Percentiles rank a stretch among this genome's conserved stretches.
Conservation (phyloP, 2,113 vertebrate genomes). For the Phaethornis superciliosus region DNA sequence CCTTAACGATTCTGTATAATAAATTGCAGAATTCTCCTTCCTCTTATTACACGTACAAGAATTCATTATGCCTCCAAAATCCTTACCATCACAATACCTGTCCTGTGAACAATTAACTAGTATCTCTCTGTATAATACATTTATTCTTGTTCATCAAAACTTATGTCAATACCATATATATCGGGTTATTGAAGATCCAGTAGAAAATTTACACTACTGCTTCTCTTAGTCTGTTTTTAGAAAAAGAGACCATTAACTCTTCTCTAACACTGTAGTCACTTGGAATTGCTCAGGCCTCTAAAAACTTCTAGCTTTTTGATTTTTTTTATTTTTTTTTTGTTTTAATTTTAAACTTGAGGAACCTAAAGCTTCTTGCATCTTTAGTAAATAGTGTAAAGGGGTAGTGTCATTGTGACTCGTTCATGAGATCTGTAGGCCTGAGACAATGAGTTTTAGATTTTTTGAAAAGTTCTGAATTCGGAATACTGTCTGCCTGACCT, state of each 20-base stretch:
- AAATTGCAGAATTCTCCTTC: neutral
- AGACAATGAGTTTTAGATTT: neutral
- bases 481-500: neutral
- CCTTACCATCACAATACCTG: neutral
- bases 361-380: neutral
- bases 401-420: neutral
- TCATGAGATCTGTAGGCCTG: neutral
- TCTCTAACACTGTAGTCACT: fast-evolving
- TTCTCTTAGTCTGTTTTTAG: neutral
- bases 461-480: fast-evolving
- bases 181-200: neutral
- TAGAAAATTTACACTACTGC: neutral
- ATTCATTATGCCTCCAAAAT: neutral
- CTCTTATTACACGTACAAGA: neutral
- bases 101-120: neutral
- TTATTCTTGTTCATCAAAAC: neutral
- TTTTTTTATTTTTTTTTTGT: too few relatives aligned
- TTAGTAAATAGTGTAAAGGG: neutral
- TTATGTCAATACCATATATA: neutral
- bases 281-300: neutral
- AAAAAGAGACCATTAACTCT: neutral
- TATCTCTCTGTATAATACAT: neutral
- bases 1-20: neutral
- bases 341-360: neutral
- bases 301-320: neutral